A percentile compares a stretch with the other conserved stretches of the same genome.
Conservation (phyloP, 2,113 vertebrate genomes). For the Pantherophis guttatus region DNA sequence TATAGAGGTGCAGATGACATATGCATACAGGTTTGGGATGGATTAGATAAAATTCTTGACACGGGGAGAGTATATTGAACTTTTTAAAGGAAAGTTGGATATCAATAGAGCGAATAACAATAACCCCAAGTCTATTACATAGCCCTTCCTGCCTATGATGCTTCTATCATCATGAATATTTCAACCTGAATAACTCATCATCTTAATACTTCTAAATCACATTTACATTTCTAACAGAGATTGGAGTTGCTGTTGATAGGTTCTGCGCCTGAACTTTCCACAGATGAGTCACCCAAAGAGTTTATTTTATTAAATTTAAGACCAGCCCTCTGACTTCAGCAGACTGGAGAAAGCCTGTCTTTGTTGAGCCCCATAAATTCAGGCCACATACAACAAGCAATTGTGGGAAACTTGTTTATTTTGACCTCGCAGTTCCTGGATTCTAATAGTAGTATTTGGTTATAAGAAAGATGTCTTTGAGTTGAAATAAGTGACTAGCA, state of each 20-base stretch:
- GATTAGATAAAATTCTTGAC: background rate
- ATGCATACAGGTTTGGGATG: background rate
- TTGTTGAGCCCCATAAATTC: background rate
- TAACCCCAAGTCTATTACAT: background rate
- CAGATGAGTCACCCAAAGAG: background rate
- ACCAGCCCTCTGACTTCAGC: background rate
- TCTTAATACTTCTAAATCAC: background rate
- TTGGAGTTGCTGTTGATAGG: background rate
- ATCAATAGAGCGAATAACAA: background rate
- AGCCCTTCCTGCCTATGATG: background rate
- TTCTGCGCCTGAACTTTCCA: background rate
- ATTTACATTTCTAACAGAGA: background rate
- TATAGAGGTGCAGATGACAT: too few relatives aligned
- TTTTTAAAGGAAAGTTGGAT: background rate
- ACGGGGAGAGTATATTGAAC: background rate
- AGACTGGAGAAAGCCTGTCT: background rate
- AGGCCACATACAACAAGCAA: background rate
- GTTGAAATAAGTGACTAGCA: background rate
- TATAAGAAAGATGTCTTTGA: background rate
- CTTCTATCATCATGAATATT: background rate
- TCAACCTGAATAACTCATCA: background rate
- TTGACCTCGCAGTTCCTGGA: background rate
- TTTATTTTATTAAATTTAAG: background rate
- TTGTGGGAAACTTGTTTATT: background rate
- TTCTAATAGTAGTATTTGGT: background rate